Conservation (phyloP, 2,888 invertebrate species). For the Clistopyga incitator region DNA sequence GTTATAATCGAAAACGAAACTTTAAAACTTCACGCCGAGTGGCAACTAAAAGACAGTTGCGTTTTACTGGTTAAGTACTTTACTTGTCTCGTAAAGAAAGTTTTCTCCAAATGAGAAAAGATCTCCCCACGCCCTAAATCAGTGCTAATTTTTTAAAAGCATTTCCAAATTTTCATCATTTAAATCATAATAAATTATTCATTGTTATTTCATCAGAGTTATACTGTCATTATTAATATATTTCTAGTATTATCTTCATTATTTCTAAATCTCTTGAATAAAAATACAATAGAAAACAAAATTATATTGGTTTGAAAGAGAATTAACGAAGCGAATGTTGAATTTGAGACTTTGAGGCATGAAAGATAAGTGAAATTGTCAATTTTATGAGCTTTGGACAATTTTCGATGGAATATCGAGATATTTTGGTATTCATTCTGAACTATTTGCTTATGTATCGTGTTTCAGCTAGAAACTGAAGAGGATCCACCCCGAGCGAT, state of each 20-base stretch:
- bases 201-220: too few species aligned
- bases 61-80: background rate
- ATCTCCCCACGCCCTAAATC: too few species aligned
- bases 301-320: background rate
- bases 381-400: too few species aligned
- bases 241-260: too few species aligned
- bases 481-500: slow-evolving; percentile 84
- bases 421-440: background rate
- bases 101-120: background rate
- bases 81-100: background rate
- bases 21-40: background rate
- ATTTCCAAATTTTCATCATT: background rate
- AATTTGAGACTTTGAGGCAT: too few species aligned
- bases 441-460: background rate
- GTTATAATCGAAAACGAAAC: background rate
- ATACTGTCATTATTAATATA: background rate
- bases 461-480: slow-evolving; percentile 80
- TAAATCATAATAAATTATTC: too few species aligned
- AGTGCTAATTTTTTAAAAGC: too few species aligned
- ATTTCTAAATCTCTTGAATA: background rate
- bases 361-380: too few species aligned
- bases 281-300: background rate
- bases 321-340: too few species aligned
- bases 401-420: background rate
- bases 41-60: background rate